Conservation (phyloP, 2,113 vertebrate genomes). For the Theristicus caerulescens region DNA sequence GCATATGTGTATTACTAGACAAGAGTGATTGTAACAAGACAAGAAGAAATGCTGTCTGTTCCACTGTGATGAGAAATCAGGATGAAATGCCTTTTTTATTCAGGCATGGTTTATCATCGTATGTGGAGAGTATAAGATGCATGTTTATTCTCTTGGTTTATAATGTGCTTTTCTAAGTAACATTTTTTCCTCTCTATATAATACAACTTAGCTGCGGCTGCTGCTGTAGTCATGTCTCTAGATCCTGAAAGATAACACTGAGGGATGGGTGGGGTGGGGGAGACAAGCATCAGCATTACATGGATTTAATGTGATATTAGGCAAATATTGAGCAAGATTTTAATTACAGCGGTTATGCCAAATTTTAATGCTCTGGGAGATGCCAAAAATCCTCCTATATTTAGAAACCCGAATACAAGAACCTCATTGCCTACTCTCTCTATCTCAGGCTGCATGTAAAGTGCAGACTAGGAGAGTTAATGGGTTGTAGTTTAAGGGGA, state of each 20-base stretch:
- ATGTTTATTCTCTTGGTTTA: not conserved
- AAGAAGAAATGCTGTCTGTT: not conserved
- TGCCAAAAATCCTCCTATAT: slow-evolving; percentile 36
- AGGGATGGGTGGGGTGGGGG: not conserved
- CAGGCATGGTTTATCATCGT: not conserved
- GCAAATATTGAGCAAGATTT: slow-evolving; percentile 31
- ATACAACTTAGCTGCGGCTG: not conserved
- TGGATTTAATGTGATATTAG: not conserved
- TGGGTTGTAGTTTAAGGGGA: slow-evolving; percentile 42
- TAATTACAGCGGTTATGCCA: not conserved
- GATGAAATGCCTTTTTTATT: not conserved
- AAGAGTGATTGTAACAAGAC: not conserved
- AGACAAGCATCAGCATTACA: not conserved
- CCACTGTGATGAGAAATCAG: slow-evolving; percentile 5
- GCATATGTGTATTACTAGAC: not conserved
- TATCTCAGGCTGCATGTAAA: not conserved
- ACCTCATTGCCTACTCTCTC: not conserved
- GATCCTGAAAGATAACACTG: slow-evolving; percentile 5
- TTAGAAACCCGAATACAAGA: slow-evolving; percentile 49
- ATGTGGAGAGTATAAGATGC: not conserved
- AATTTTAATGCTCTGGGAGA: slow-evolving; percentile 19
- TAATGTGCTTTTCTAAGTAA: not conserved
- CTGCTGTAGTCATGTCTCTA: not conserved
- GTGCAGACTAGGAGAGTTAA: not conserved
- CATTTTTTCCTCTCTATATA: not conserved